phyloP scores from a whole-genome alignment of 2,888 invertebrate genomes.

The Mamestra brassicae region DNA sequence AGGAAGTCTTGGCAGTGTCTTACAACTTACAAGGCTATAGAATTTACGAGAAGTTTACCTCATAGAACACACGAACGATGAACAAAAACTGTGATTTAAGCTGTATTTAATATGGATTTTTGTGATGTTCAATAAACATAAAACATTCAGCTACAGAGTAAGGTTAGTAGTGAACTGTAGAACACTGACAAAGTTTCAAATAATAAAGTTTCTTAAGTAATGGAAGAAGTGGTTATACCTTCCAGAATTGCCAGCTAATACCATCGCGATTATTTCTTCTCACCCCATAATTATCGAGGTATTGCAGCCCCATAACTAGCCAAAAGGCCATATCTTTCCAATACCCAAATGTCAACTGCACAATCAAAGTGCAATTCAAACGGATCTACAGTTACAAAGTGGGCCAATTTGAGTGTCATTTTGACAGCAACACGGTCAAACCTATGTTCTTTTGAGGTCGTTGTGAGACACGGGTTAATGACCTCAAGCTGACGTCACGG shows the following conservation, averaged over 20 bases:
- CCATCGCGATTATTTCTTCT: constrained; percentile 14
- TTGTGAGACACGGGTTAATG: constrained; percentile 27
- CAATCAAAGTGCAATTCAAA: constrained; percentile 28
- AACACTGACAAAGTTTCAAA: not conserved
- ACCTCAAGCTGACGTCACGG: constrained; percentile 36
- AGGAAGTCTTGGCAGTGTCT: not conserved
- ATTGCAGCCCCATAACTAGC: not conserved
- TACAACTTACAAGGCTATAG: not conserved
- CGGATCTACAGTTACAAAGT: constrained; percentile 13
- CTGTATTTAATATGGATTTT: not conserved
- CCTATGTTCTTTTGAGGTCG: constrained; percentile 29
- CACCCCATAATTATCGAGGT: constrained; percentile 8
- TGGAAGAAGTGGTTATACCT: not conserved
- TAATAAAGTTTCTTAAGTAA: not conserved
- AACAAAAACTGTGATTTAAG: not conserved
- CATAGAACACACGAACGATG: too few relatives aligned
- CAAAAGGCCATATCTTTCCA: constrained; percentile 8
- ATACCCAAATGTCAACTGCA: constrained; percentile 30
- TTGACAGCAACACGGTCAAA: constrained; percentile 19
- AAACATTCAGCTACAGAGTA: not conserved
- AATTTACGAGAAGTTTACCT: constrained; percentile 22
- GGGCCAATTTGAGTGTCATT: constrained; percentile 40
- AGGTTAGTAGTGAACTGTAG: not conserved
- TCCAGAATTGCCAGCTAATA: not conserved
- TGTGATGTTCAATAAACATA: not conserved